Conservation (phyloP, 2,888 invertebrate genomes). For the Dendrolimus houi region DNA sequence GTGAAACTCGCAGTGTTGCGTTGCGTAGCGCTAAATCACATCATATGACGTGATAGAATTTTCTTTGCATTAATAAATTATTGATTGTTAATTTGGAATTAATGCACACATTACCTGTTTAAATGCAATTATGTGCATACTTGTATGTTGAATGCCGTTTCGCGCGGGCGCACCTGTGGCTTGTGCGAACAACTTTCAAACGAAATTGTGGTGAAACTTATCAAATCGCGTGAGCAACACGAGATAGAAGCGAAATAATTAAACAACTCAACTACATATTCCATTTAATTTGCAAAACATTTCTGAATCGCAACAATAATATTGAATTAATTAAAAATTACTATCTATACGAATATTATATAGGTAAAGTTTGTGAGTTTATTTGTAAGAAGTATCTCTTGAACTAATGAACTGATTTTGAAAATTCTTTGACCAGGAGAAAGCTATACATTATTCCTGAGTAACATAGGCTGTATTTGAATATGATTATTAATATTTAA, state of each 20-base stretch:
- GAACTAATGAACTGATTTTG: too few relatives aligned
- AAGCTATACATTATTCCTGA: too few relatives aligned
- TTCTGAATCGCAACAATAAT: too few relatives aligned
- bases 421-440: too few relatives aligned
- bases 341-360: too few relatives aligned
- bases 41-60: slow-evolving; percentile 39
- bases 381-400: too few relatives aligned
- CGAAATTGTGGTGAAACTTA: slow-evolving; percentile 61
- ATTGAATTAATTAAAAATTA: too few relatives aligned
- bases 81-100: slow-evolving; percentile 45
- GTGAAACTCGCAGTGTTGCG: slow-evolving; percentile 24
- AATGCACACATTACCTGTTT: slow-evolving; percentile 48
- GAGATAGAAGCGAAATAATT: slow-evolving; percentile 20
- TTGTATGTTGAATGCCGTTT: slow-evolving; percentile 48
- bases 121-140: slow-evolving; percentile 61
- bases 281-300: too few relatives aligned
- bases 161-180: slow-evolving; percentile 46
- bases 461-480: too few relatives aligned
- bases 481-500: too few relatives aligned
- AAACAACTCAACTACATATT: not conserved
- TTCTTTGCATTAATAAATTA: slow-evolving; percentile 32
- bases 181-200: slow-evolving; percentile 45
- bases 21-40: slow-evolving; percentile 18
- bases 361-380: too few relatives aligned
- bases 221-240: slow-evolving; percentile 32